Conservation (phyloP, 2,797 vertebrate species). For the Champsocephalus gunnari region DNA sequence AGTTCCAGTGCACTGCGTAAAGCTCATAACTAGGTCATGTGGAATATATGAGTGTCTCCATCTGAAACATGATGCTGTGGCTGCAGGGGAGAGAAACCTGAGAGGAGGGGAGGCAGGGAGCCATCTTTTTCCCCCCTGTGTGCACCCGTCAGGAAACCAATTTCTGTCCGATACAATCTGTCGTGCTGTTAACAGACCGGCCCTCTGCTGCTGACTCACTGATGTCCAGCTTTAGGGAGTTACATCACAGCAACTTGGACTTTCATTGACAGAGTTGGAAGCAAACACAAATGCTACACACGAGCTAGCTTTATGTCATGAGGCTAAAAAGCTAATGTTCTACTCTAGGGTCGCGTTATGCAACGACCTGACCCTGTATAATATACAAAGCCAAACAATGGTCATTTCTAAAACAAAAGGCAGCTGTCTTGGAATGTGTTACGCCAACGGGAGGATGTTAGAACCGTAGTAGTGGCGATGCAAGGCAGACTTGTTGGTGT, state of each 20-base stretch:
- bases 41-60: constrained; percentile 18
- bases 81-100: constrained; percentile 25
- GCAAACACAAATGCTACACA: too few species aligned
- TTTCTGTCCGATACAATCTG: constrained; percentile 26
- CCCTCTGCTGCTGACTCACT: constrained; percentile 24
- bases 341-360: too few species aligned
- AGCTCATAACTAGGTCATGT: constrained; percentile 53
- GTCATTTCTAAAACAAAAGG: too few species aligned
- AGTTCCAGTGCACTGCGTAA: constrained; percentile 7
- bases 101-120: constrained; percentile 24
- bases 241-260: constrained; percentile 28
- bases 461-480: too few species aligned
- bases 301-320: too few species aligned
- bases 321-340: too few species aligned
- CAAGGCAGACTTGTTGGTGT: too few species aligned
- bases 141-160: constrained; percentile 37
- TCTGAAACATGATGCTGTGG: constrained; percentile 37
- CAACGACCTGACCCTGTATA: too few species aligned
- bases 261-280: too few species aligned
- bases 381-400: too few species aligned
- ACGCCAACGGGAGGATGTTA: too few species aligned
- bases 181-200: constrained; percentile 24
- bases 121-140: neutral
- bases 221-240: constrained; percentile 36
- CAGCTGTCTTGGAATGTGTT: too few species aligned